Conservation (phyloP, 2,797 vertebrate species). For the Salmo trutta region DNA sequence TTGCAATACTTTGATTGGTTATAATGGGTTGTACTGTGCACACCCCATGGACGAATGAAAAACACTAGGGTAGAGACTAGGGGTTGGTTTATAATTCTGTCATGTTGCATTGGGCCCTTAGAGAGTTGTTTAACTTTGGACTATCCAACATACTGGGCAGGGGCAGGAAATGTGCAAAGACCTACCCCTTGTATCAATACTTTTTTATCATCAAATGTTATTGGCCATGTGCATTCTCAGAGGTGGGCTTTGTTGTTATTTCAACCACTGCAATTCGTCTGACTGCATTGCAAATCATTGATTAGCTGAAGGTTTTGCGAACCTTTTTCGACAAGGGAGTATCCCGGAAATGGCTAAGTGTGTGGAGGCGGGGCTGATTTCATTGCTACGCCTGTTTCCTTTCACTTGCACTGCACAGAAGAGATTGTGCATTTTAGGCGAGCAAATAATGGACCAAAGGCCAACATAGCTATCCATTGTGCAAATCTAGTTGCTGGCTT, state of each 20-base stretch:
- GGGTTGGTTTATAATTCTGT: background rate
- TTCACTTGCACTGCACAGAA: slow-evolving; percentile 27
- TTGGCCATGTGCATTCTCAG: background rate
- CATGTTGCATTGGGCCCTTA: background rate
- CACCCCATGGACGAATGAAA: too few species aligned
- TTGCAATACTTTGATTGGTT: too few species aligned
- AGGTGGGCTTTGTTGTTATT: background rate
- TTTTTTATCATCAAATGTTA: background rate
- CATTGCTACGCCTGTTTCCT: slow-evolving; percentile 43
- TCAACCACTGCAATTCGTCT: background rate
- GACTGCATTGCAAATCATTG: background rate
- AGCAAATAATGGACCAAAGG: slow-evolving; percentile 53
- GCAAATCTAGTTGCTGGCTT: slow-evolving; percentile 31
- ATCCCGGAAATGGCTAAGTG: slow-evolving; percentile 32
- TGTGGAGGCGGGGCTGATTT: slow-evolving; percentile 34
- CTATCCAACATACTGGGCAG: background rate
- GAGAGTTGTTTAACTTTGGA: background rate
- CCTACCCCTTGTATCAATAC: background rate
- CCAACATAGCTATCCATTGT: slow-evolving; percentile 61
- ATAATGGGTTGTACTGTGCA: too few species aligned
- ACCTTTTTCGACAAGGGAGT: slow-evolving; percentile 44
- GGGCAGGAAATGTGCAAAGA: too few species aligned
- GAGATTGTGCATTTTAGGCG: slow-evolving; percentile 46
- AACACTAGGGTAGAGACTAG: background rate
- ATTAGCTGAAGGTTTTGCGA: background rate